These are phyloP conservation scores for Ceratoteleas bidentatus DNA, from an alignment of 1,140 invertebrate species.

Conservation along the genomic window DNA sequence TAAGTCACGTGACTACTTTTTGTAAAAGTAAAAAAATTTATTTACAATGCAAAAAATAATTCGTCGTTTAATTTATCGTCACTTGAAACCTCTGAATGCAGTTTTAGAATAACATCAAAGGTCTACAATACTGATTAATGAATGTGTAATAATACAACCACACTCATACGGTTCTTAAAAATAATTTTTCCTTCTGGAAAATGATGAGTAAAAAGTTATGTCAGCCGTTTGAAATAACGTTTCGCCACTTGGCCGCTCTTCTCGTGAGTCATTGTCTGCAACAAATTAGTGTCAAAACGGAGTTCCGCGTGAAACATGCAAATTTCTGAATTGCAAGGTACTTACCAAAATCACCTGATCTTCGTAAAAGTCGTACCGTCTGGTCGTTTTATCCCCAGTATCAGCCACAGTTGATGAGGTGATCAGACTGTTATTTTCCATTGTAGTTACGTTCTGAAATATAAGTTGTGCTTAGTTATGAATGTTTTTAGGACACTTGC, in stretches of 20 bases:
- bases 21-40: too few species aligned
- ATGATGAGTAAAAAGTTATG: slow-evolving; percentile 20
- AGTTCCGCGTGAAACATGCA: not conserved
- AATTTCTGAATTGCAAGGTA: not conserved
- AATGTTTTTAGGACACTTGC: not conserved
- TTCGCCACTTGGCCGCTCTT: slow-evolving; percentile 71
- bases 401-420: slow-evolving; percentile 80
- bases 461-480: not conserved
- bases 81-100: too few species aligned
- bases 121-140: too few species aligned
- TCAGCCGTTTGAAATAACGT: slow-evolving; percentile 70
- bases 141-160: too few species aligned
- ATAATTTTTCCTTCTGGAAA: not conserved
- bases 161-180: not conserved
- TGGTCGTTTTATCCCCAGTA: slow-evolving; percentile 80
- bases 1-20: too few species aligned
- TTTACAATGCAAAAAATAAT: not conserved
- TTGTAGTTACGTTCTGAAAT: slow-evolving; percentile 81
- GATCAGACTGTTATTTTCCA: slow-evolving; percentile 79
- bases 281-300: slow-evolving; percentile 42
- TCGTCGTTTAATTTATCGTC: too few species aligned
- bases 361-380: slow-evolving; percentile 83
- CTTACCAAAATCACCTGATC: slow-evolving; percentile 82
- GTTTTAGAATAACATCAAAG: too few species aligned
- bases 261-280: slow-evolving; percentile 74